These are phyloP conservation scores for Bemisia tabaci DNA, from an alignment of 1,140 invertebrate genomes.

Conservation along the genomic window DNA sequence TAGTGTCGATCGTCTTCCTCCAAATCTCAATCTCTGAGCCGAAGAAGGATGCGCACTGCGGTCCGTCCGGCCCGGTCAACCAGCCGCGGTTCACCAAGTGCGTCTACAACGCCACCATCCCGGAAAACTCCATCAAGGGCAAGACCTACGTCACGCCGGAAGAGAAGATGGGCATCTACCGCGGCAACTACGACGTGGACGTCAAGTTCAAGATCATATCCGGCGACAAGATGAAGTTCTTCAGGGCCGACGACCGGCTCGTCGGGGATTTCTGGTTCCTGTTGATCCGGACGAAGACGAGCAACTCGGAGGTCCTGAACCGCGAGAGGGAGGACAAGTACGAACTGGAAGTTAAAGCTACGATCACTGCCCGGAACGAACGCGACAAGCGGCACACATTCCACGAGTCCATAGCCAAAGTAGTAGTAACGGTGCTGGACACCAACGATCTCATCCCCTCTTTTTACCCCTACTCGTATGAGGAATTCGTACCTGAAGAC, in stretches of 20 bases:
- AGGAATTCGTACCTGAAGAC: slow-evolving; percentile 77
- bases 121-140: slow-evolving; percentile 70
- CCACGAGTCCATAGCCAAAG: slow-evolving; percentile 53
- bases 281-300: slow-evolving; percentile 68
- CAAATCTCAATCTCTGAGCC: background rate
- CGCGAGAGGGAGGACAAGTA: slow-evolving; percentile 78
- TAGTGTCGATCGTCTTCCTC: background rate
- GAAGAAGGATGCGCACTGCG: background rate
- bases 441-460: slow-evolving; percentile 84
- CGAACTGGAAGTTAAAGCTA: slow-evolving; percentile 63
- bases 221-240: slow-evolving; percentile 78
- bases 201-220: slow-evolving; percentile 68
- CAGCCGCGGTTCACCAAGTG: slow-evolving; percentile 46
- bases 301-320: slow-evolving; percentile 72
- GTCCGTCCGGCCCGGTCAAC: background rate
- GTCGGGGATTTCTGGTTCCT: slow-evolving; percentile 92
- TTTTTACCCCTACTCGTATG: slow-evolving; percentile 77
- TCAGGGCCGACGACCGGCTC: slow-evolving; percentile 73
- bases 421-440: slow-evolving; percentile 70
- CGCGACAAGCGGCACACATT: slow-evolving; percentile 38
- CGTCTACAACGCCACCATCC: slow-evolving; percentile 78
- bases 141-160: slow-evolving; percentile 59
- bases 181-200: slow-evolving; percentile 39
- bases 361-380: slow-evolving; percentile 30
- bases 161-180: slow-evolving; percentile 52